Conservation (phyloP, 35 echinoderm and acorn worm genomes). For the Stichopus chloronotus region DNA sequence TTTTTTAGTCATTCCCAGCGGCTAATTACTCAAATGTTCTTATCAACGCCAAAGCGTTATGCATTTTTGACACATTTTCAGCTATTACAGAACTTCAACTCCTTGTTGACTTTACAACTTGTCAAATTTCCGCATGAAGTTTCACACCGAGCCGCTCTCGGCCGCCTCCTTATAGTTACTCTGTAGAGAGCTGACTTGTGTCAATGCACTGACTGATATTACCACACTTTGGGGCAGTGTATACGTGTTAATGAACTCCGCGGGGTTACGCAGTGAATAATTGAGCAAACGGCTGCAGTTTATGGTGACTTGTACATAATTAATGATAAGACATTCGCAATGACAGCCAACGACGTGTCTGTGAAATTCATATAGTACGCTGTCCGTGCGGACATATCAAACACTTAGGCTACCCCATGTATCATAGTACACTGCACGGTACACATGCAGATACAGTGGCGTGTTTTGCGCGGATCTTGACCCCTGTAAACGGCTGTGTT, state of each 20-base stretch:
- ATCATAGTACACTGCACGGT: neutral
- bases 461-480: neutral
- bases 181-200: neutral
- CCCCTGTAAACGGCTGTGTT: neutral
- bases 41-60: neutral
- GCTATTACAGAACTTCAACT: neutral
- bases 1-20: neutral
- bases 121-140: neutral
- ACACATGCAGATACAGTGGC: neutral
- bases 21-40: neutral
- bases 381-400: slow-evolving; percentile 5
- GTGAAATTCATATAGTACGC: neutral
- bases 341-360: slow-evolving; percentile 24
- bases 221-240: neutral
- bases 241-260: slow-evolving; percentile 38
- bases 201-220: slow-evolving; percentile 1
- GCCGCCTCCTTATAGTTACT: neutral
- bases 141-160: neutral
- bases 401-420: neutral
- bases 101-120: neutral
- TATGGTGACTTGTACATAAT: slow-evolving; percentile 11
- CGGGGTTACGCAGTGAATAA: slow-evolving; percentile 20
- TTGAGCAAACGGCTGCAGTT: slow-evolving; percentile 31
- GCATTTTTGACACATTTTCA: slow-evolving; percentile 13
- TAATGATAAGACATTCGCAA: slow-evolving; percentile 26